These are phyloP conservation scores for Hystrix cristata DNA, from an alignment of 2,113 vertebrate genomes.

Conservation along the genomic window DNA sequence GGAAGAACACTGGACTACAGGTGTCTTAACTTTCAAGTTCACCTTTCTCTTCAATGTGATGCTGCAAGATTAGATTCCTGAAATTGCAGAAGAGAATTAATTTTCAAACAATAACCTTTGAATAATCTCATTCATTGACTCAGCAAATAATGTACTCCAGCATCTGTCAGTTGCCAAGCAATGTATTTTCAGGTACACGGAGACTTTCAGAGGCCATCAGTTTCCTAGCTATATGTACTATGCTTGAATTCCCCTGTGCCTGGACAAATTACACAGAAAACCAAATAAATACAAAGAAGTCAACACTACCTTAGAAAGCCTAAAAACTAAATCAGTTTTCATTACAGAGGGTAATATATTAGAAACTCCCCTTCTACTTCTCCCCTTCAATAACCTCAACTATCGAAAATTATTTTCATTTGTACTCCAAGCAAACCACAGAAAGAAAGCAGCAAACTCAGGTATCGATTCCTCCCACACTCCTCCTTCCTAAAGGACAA, in stretches of 20 bases:
- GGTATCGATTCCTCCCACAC: not conserved
- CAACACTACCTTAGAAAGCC: not conserved
- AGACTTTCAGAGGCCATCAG: not conserved
- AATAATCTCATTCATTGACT: conserved; percentile 17
- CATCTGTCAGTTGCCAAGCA: not conserved
- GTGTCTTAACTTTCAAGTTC: not conserved
- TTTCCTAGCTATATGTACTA: not conserved
- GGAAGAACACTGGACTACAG: not conserved
- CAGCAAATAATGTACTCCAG: not conserved
- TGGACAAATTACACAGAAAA: conserved; percentile 15
- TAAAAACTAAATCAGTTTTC: conserved; percentile 13
- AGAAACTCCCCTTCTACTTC: not conserved
- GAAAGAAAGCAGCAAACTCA: not conserved
- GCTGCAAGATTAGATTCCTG: not conserved
- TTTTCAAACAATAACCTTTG: not conserved
- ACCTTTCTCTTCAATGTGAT: not conserved
- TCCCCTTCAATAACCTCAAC: not conserved
- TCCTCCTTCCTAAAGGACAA: not conserved
- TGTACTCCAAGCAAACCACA: not conserved
- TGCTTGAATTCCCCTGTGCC: not conserved
- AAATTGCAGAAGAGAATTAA: not conserved
- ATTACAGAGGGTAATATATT: not conserved
- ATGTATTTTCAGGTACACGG: not conserved
- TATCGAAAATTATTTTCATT: not conserved
- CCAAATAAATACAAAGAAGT: not conserved